Conservation (phyloP, 1,140 invertebrate genomes). For the Scylla paramamosain region DNA sequence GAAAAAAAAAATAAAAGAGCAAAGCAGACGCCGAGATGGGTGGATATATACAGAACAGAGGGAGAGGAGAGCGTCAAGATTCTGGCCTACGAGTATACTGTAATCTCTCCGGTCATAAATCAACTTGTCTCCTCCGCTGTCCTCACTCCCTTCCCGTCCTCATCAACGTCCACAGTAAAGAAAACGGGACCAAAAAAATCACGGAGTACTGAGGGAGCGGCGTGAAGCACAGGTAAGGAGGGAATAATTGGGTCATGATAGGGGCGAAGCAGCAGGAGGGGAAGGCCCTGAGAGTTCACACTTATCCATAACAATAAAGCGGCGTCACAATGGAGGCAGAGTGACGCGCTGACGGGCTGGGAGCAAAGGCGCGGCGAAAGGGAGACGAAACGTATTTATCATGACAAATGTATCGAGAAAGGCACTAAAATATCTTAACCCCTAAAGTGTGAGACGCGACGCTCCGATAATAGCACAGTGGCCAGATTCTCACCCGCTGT, state of each 20-base stretch:
- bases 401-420: not conserved
- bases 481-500: too few species aligned
- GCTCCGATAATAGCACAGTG: not conserved
- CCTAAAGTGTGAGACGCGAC: not conserved
- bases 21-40: too few species aligned
- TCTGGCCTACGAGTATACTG: too few species aligned
- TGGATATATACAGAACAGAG: too few species aligned
- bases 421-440: not conserved
- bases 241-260: conserved; percentile 12
- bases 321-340: not conserved
- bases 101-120: too few species aligned
- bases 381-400: not conserved
- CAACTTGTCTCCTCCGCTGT: too few species aligned
- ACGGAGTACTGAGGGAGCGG: too few species aligned
- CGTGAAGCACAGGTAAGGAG: not conserved
- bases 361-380: not conserved
- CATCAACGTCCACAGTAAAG: too few species aligned
- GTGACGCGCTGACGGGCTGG: not conserved
- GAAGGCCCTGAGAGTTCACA: not conserved
- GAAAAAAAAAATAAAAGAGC: too few species aligned
- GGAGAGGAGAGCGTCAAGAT: too few species aligned
- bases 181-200: too few species aligned
- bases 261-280: not conserved
- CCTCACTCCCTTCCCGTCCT: too few species aligned
- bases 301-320: not conserved